These are phyloP conservation scores for Merodon equestris DNA, from an alignment of 2,888 invertebrate species.

Conservation along the genomic window DNA sequence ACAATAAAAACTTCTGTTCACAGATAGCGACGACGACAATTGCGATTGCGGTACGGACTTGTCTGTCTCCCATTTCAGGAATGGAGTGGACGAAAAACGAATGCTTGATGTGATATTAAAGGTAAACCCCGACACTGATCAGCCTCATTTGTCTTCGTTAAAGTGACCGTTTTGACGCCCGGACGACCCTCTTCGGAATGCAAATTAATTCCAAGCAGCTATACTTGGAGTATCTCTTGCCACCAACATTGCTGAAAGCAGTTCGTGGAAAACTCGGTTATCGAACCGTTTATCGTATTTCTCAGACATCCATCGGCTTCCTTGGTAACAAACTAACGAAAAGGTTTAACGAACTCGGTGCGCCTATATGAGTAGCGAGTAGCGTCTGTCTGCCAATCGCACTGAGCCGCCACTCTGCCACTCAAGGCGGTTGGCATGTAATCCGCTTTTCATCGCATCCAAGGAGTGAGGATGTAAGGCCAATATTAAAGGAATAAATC, in stretches of 20 bases:
- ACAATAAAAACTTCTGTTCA: constrained; percentile 55
- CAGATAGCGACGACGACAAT: too few species aligned
- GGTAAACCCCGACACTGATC: constrained; percentile 31
- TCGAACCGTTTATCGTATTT: constrained; percentile 43
- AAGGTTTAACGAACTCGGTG: constrained; percentile 59
- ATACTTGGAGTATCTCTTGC: too few species aligned
- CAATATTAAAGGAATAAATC: too few species aligned
- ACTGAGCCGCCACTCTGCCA: constrained; percentile 30
- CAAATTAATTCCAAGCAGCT: constrained; percentile 45
- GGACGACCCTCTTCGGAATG: constrained; percentile 38
- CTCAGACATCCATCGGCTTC: constrained; percentile 14
- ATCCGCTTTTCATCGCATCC: constrained; percentile 45
- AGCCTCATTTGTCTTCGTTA: constrained; percentile 62
- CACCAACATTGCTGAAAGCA: not conserved
- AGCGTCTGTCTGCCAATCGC: constrained; percentile 48
- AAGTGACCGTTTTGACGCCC: constrained; percentile 46
- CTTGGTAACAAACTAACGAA: constrained; percentile 55
- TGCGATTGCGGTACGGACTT: constrained; percentile 26
- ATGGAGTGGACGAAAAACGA: not conserved
- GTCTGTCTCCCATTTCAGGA: not conserved
- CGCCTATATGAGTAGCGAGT: too few species aligned
- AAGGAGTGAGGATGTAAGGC: too few species aligned
- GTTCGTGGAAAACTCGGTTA: constrained; percentile 37
- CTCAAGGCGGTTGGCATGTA: constrained; percentile 23
- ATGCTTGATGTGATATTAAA: not conserved